phyloP scores from a whole-genome alignment of 1,140 invertebrate genomes.

The Diorhabda carinulata region DNA sequence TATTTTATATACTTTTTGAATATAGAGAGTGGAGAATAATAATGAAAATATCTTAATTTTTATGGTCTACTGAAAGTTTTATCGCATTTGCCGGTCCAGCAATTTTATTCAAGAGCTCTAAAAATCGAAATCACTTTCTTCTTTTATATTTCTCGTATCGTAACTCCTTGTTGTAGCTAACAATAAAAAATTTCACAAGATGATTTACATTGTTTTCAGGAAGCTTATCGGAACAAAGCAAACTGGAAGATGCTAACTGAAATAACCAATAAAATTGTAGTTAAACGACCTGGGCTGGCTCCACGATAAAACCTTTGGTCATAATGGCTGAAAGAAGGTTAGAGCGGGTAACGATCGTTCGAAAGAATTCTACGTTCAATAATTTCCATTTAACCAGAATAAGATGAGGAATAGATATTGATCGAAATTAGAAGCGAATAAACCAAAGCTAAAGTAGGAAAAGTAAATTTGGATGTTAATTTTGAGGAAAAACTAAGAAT shows the following conservation, averaged over 20 bases:
- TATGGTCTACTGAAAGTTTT: too few species aligned
- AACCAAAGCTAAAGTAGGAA: too few species aligned
- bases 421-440: too few species aligned
- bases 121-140: constrained; percentile 2
- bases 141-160: background rate
- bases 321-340: background rate
- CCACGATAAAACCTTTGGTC: constrained; percentile 18
- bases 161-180: constrained; percentile 1
- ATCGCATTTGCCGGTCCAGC: background rate
- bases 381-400: too few species aligned
- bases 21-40: too few species aligned
- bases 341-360: too few species aligned
- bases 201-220: constrained; percentile 8
- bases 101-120: background rate
- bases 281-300: constrained; percentile 21
- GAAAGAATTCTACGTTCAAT: too few species aligned
- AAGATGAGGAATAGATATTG: too few species aligned
- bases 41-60: too few species aligned
- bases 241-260: constrained; percentile 7
- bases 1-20: too few species aligned
- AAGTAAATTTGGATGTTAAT: too few species aligned
- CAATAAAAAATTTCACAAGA: background rate
- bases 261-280: constrained; percentile 23
- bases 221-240: constrained; percentile 15
- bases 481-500: too few species aligned